phyloP scores from a whole-genome alignment of 2,113 vertebrate genomes.

The Corvus hawaiiensis region DNA sequence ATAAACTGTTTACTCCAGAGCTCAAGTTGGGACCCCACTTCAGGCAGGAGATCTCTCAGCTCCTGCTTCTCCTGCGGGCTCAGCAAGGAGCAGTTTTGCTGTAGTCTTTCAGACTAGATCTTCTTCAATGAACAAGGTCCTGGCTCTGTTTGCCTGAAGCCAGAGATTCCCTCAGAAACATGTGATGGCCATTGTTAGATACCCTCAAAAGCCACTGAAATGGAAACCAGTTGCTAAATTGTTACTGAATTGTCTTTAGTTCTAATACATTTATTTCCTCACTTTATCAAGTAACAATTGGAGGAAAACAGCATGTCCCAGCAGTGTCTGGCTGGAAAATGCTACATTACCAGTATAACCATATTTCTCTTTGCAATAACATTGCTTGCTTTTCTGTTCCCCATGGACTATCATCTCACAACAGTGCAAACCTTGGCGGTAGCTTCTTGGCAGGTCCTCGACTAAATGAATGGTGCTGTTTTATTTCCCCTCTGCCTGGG shows the following conservation, averaged over 20 bases:
- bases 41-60: constrained; percentile 63
- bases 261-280: background rate
- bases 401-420: background rate
- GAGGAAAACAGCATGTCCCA: background rate
- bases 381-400: background rate
- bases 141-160: background rate
- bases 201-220: background rate
- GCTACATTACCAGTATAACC: background rate
- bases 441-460: background rate
- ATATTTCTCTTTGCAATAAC: background rate
- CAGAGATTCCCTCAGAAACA: background rate
- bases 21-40: constrained; percentile 78
- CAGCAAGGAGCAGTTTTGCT: background rate
- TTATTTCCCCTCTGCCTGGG: background rate
- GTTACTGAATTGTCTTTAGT: background rate
- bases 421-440: background rate
- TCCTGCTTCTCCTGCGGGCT: fast-evolving
- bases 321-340: background rate
- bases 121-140: background rate
- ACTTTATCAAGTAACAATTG: background rate
- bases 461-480: background rate
- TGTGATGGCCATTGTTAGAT: background rate
- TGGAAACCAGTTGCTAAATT: background rate
- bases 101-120: background rate
- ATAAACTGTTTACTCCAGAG: constrained; percentile 73